Conservation (phyloP, 2,888 invertebrate genomes). For the Nomada fucata region DNA sequence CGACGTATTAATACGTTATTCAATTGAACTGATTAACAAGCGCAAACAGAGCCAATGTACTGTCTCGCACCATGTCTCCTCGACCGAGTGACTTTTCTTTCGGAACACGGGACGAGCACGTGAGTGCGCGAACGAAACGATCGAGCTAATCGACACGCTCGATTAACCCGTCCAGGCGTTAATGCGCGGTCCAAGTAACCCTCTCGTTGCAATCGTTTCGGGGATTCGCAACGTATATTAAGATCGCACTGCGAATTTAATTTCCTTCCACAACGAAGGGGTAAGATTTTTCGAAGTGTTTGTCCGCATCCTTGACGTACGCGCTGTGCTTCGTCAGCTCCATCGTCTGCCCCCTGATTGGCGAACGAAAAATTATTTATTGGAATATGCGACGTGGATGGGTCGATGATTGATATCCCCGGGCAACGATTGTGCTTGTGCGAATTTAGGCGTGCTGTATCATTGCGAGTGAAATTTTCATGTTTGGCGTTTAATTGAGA, state of each 20-base stretch:
- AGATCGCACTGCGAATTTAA: not conserved
- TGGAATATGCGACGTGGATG: not conserved
- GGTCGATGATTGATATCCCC: not conserved
- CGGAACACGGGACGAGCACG: constrained; percentile 4
- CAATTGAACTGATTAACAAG: constrained; percentile 74
- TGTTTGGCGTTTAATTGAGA: too few relatives aligned
- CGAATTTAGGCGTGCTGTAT: not conserved
- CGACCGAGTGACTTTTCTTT: constrained; percentile 9
- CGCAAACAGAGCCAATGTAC: constrained; percentile 66
- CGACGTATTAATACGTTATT: constrained; percentile 73
- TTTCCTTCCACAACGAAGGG: not conserved
- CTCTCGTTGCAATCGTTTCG: not conserved
- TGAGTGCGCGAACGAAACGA: not conserved
- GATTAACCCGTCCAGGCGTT: not conserved
- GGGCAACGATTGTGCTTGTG: not conserved
- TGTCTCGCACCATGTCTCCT: constrained; percentile 52
- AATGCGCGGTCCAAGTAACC: not conserved
- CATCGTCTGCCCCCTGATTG: constrained; percentile 9
- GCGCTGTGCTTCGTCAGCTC: not conserved
- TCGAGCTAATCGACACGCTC: constrained; percentile 12
- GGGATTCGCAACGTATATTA: too few relatives aligned
- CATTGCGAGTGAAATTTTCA: too few relatives aligned
- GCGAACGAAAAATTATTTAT: not conserved
- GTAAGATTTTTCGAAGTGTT: not conserved
- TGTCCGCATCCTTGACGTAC: not conserved